These are phyloP conservation scores for Silurus asotus DNA, from an alignment of 2,113 vertebrate genomes.

Conservation along the genomic window DNA sequence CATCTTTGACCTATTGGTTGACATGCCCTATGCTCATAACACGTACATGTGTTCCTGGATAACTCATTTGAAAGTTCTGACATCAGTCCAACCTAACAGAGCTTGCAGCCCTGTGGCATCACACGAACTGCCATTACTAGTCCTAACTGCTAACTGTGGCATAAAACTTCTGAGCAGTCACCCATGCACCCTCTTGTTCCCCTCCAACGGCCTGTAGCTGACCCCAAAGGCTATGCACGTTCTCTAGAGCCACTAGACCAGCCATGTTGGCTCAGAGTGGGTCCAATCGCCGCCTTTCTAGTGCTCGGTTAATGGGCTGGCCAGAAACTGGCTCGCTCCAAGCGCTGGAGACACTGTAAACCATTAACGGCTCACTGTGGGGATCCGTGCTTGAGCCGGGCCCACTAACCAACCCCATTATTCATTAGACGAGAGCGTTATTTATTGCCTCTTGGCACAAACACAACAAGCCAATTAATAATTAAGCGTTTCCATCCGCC, in stretches of 20 bases:
- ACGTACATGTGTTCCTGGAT: conserved; percentile 36
- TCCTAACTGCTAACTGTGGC: conserved; percentile 32
- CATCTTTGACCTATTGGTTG: conserved; percentile 15
- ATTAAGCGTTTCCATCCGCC: conserved; percentile 59
- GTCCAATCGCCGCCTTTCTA: conserved; percentile 48
- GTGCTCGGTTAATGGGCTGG: conserved; percentile 57
- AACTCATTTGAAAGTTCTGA: conserved; percentile 42
- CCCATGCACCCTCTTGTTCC: conserved; percentile 35
- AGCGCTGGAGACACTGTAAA: conserved; percentile 56
- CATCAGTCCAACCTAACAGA: conserved; percentile 49
- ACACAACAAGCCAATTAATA: conserved; percentile 62
- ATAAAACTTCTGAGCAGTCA: conserved; percentile 46
- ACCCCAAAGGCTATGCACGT: conserved; percentile 42
- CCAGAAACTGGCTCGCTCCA: conserved; percentile 51
- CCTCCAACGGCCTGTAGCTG: conserved; percentile 36
- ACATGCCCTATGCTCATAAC: conserved; percentile 8
- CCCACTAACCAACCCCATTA: conserved; percentile 54
- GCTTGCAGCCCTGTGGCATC: conserved; percentile 48
- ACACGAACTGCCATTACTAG: not conserved
- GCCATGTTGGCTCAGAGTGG: conserved; percentile 36
- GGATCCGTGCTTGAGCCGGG: conserved; percentile 50
- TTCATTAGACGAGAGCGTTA: conserved; percentile 60
- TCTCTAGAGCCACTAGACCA: conserved; percentile 32
- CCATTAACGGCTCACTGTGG: conserved; percentile 56
- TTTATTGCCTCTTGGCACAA: conserved; percentile 61